Evolutionary conservation across 2,888 invertebrate genomes (phyloP), one percentile per base, ranked within the genome.

Genomic region (Brachypterus glaber): DNA sequence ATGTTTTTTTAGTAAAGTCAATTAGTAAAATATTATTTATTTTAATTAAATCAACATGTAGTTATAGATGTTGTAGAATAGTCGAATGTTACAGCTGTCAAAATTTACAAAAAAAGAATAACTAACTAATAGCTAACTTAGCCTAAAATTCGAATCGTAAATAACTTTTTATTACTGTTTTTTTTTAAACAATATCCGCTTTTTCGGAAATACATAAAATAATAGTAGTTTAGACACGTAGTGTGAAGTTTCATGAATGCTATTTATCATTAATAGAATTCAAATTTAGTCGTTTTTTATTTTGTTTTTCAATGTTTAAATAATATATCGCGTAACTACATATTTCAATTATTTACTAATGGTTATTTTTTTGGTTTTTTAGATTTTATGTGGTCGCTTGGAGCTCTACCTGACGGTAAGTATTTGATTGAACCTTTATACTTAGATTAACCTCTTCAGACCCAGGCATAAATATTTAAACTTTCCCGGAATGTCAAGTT

Each of bases 301-400:
- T 44, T 47, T 51, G 43, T 47, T 21, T 44, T 45, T 50, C 40
- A 46, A 51, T 51, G 49, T 51, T 36, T 33, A n/a, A 46, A 45
- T 44, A 39, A 27, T 43, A 39, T 36, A 37, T 17, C 11, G 35
- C 27, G 24, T 39, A 17, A 33, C 46, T 41, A 33, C 39, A 41
- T 41, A 38, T 13, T 36, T 32, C n/a, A 14, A 11, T 17, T 16
- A n/a, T 45, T 30, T 46, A 60, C 60, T 62, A 60, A 59, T 58
- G 42, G 51, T 51, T 46, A 45, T 48, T 58, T 59, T 63, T 64
- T 62, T 59, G 53, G 56, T 74, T 76, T 76, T 85, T 75, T 85
- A 91, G 91, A 91, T 87, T 90, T 91, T 82, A 90, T 91, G 89
- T 91, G 91, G 91, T 90, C 90, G 74, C 82, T 91, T 82, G 91